Evolutionary conservation across 2,113 vertebrate species (phyloP), one percentile per base, ranked within the genome.

Genomic region (Caracal caracal): DNA sequence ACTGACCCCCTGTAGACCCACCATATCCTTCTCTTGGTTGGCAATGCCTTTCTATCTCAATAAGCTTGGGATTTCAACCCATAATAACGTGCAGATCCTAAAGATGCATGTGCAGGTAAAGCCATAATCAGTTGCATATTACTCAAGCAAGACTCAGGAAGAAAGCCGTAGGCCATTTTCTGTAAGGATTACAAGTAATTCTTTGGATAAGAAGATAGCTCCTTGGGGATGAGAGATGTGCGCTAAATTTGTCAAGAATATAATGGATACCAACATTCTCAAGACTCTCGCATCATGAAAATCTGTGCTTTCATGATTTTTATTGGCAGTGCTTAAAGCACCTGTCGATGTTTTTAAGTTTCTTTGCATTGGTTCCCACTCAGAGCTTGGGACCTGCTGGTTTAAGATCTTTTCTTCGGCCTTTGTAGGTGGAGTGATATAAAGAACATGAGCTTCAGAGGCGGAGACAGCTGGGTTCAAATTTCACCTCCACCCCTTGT

Each of bases 121-220:
- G 63, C 90, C 95, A 68, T 83, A 59, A 76, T 94, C 93, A 87
- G 56, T 70, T 89, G 53, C 43, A 53, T 86, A 70, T 75, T 56
- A 90, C 16, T 93, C 82, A 66, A 83, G 61, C 85, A 78, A 83
- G 61, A 93, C 3, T 56, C 51, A 35, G 13, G 19, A 84, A 49
- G 80, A n/a, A 73, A 63, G 26, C 30, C 47, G 4, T 92, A 24
- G 51, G 53, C 22, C 81, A 19, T 76, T 82, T 53, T 68, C 0
- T 33, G 33, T 35, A 92, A 86, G 16, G 22, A 89, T 51, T 91
- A 30, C 5, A 89, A 56, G n/a, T 97, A 47, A 75, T 75, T 93
- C 56, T 95, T 84, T 88, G 19, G 75, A 15, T 71, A n/a, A 70
- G 53, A 79, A 78, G 84, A 33, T 1, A 59, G 28, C 33, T 84